Evolutionary conservation across 2,797 vertebrate genomes (phyloP).

Genomic region (Notoglanidium macrostoma): DNA sequence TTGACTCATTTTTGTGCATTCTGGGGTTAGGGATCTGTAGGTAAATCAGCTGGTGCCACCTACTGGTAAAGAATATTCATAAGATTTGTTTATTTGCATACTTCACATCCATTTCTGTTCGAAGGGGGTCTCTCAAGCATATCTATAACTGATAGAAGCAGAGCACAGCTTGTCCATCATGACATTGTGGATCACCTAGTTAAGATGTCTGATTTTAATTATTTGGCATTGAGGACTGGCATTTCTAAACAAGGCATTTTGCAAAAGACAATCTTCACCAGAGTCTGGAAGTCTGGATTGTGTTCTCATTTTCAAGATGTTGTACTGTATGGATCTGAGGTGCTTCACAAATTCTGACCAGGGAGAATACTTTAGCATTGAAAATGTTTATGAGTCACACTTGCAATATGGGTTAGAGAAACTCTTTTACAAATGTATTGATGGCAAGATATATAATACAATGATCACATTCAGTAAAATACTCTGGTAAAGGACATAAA

Average conservation of each 20-base stretch:
- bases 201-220: not conserved
- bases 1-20: not conserved
- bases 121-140: not conserved
- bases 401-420: no score
- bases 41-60: slow-evolving; percentile 43
- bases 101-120: not conserved
- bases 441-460: not conserved
- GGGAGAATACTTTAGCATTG: not conserved
- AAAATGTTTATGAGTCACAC: not conserved
- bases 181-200: not conserved
- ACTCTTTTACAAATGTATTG: not conserved
- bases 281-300: no score
- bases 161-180: not conserved
- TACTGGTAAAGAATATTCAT: slow-evolving; percentile 40
- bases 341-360: not conserved
- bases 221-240: not conserved
- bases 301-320: no score
- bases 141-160: not conserved
- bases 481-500: not conserved
- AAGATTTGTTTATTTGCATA: not conserved
- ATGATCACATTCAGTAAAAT: not conserved
- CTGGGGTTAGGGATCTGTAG: not conserved
- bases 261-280: not conserved
- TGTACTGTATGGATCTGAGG: not conserved
- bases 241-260: not conserved